These are phyloP conservation scores for Marcusenius ussheri DNA, from an alignment of 2,113 vertebrate species.

Conservation along the genomic window DNA sequence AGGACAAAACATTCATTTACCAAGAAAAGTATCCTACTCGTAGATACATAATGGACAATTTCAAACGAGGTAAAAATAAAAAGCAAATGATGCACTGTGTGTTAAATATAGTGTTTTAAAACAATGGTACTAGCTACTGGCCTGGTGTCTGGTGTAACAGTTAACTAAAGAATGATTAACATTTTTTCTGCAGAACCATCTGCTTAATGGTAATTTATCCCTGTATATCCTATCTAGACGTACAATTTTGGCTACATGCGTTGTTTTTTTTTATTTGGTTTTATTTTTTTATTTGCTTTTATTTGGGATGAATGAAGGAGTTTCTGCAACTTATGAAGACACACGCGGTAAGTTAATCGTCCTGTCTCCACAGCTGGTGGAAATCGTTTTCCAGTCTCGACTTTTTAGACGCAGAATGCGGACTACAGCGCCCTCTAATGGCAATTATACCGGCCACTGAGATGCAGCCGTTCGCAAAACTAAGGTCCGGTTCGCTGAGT, in stretches of 20 bases:
- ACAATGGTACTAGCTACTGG: background rate
- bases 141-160: background rate
- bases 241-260: background rate
- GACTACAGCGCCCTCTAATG: conserved; percentile 14
- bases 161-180: background rate
- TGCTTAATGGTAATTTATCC: background rate
- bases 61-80: background rate
- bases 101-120: background rate
- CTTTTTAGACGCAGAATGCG: background rate
- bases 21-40: background rate
- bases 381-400: background rate
- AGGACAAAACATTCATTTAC: background rate
- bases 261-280: background rate
- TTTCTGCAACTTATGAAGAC: background rate
- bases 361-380: background rate
- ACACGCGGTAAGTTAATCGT: background rate
- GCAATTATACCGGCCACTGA: background rate
- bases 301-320: background rate
- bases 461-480: background rate
- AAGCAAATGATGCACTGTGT: background rate
- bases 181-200: background rate
- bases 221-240: background rate
- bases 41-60: background rate
- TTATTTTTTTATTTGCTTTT: background rate
- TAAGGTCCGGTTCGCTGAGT: background rate